A percentile compares a stretch with the other conserved stretches of the same genome.
Evolutionary conservation across 2,888 invertebrate species (phyloP).

Genomic region (Amphipoea oculea): DNA sequence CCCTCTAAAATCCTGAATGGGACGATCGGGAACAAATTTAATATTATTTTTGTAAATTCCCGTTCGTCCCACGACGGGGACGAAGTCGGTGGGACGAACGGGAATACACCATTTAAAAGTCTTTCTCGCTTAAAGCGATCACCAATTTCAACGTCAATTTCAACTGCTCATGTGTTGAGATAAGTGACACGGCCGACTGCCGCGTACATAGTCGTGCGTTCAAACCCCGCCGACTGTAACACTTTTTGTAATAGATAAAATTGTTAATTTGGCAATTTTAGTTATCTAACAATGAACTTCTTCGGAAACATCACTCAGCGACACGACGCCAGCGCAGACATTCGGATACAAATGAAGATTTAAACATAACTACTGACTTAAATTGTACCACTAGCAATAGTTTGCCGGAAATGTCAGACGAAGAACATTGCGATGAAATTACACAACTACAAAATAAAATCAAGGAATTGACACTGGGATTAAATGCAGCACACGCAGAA

Average conservation of each 20-base stretch:
- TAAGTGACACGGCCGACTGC: background rate
- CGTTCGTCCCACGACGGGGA: too few relatives aligned
- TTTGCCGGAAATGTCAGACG: background rate
- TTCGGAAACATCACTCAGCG: constrained; percentile 1
- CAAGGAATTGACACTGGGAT: background rate
- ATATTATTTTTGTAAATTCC: too few relatives aligned
- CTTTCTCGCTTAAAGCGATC: background rate
- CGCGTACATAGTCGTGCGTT: background rate
- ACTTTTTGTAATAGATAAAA: constrained; percentile 3
- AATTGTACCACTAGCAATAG: too few relatives aligned
- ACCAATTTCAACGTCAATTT: background rate
- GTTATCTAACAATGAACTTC: constrained; percentile 1
- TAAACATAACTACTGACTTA: background rate
- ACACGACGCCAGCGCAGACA: constrained; percentile 8
- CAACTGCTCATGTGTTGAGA: background rate
- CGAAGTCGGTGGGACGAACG: too few relatives aligned
- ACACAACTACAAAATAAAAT: background rate
- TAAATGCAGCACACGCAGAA: constrained; percentile 2
- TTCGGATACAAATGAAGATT: constrained; percentile 4
- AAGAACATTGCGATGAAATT: constrained; percentile 7
- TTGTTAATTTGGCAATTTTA: background rate
- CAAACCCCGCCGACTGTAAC: background rate
- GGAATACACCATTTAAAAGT: constrained; percentile 3
- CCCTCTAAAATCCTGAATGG: too few relatives aligned
- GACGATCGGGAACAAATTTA: too few relatives aligned